Base-by-base conservation (phyloP, 2,113 vertebrate species). In the Neodon shergylaensis region DNA sequence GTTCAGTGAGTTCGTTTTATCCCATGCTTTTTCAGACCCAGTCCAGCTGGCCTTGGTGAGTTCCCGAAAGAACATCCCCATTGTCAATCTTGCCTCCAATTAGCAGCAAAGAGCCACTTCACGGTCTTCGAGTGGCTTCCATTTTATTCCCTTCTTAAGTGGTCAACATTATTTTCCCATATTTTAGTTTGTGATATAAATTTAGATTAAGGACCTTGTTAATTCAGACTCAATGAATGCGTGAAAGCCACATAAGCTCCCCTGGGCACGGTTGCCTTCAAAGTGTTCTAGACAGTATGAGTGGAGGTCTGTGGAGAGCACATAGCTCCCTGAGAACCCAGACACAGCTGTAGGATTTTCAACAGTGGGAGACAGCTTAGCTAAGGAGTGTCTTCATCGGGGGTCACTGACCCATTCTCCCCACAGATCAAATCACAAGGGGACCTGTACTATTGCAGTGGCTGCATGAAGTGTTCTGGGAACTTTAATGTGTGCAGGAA, bases 401-500 rank as follows among this genome's bases (percentile, higher is more conserved):
- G 95, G 84, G 76, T 95, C 83, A 73, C 16, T 94, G 94, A 84
- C 90, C 90, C 33, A 76, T 96, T 94, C 79, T 78, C 79, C 89
- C 94, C 92, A 93, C 65, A 94, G 90, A 97, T 98, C 90, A 94
- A 94, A 97, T 92, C 70, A 88, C 76, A 93, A 84, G 95, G 84
- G 95, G 68, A 92, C 39, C 39, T 39, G 76, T 77, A 87, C 65
- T 84, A 82, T 90, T 96, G 31, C 83, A 96, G 58, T 95, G 70
- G 96, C 65, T 97, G n/a, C 58, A 58, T 91, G 88, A 95, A 93
- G 70, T 92, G 68, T 72, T 92, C 66, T 42, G 90, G 49, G 66
- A 74, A 28, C 92, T 96, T 96, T 92, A 90, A 95, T 88, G 84
- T 88, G 90, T 63, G 70, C 81, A 95, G 88, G 61, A 73, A 95